phyloP scores from a whole-genome alignment of 2,797 vertebrate species.

The Takifugu ocellatus region DNA sequence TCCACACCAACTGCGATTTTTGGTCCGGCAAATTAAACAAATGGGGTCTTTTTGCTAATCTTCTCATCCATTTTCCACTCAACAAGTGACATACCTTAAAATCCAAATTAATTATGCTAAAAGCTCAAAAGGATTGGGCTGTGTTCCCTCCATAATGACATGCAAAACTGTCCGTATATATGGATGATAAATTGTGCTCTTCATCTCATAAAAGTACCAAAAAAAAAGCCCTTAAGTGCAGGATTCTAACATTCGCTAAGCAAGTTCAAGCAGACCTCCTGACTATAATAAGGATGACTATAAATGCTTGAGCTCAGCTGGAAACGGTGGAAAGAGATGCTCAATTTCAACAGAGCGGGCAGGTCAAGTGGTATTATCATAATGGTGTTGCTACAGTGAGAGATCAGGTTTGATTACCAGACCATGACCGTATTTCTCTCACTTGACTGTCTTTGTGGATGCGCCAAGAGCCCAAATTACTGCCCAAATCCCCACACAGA shows the following conservation, averaged over 20 bases:
- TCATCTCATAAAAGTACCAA: slow-evolving; percentile 8
- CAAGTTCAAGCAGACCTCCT: slow-evolving; percentile 7
- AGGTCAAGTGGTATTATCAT: slow-evolving; percentile 17
- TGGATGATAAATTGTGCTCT: slow-evolving; percentile 15
- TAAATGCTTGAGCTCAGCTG: slow-evolving; percentile 11
- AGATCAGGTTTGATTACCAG: slow-evolving; percentile 2
- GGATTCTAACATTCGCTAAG: slow-evolving; percentile 22
- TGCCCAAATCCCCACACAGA: background rate
- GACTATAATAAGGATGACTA: slow-evolving; percentile 17
- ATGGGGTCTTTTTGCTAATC: slow-evolving; percentile 26
- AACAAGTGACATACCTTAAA: slow-evolving; percentile 39
- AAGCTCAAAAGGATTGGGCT: slow-evolving; percentile 20
- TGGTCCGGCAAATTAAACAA: too few relatives aligned
- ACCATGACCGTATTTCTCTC: background rate
- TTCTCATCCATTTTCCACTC: slow-evolving; percentile 35
- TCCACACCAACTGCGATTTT: slow-evolving; percentile 9
- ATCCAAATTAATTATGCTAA: slow-evolving; percentile 49
- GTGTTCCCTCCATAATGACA: slow-evolving; percentile 4
- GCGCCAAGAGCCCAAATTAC: background rate
- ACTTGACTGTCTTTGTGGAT: background rate
- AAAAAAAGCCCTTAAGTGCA: slow-evolving; percentile 19
- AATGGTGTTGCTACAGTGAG: slow-evolving; percentile 8
- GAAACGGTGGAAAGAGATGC: background rate
- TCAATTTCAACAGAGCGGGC: slow-evolving; percentile 8
- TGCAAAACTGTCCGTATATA: background rate